phyloP scores from a whole-genome alignment of 2,797 vertebrate genomes.

The Enteromius treurensis region DNA sequence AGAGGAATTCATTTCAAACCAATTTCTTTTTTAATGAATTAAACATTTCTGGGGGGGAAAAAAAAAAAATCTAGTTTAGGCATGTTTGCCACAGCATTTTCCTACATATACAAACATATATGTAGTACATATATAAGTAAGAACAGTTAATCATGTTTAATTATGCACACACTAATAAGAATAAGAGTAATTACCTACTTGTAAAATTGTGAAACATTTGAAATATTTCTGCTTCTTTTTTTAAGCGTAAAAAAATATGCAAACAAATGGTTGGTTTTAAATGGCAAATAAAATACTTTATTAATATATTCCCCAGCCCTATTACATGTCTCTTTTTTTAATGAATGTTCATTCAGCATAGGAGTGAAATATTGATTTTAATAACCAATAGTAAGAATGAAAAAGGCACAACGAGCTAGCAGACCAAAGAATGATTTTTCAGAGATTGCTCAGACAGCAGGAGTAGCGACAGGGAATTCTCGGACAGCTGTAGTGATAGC shows the following conservation, averaged over 20 bases:
- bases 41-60: background rate
- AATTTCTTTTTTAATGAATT: background rate
- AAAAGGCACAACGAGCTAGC: constrained; percentile 51
- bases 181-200: too few relatives aligned
- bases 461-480: constrained; percentile 34
- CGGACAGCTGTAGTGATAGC: constrained; percentile 46
- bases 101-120: background rate
- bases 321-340: background rate
- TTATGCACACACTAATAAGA: background rate
- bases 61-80: background rate
- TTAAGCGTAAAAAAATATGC: too few relatives aligned
- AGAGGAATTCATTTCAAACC: background rate
- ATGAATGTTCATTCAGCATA: constrained; percentile 39
- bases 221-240: background rate
- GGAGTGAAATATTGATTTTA: constrained; percentile 31
- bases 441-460: constrained; percentile 15
- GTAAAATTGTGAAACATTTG: background rate
- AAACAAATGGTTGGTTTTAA: background rate
- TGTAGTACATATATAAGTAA: too few relatives aligned
- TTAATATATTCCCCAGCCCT: constrained; percentile 27
- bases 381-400: constrained; percentile 28
- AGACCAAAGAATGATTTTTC: constrained; percentile 10
- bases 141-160: background rate
- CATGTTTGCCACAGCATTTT: background rate
- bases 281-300: background rate